These are phyloP conservation scores for Penaeus monodon DNA, from an alignment of 2,888 invertebrate genomes.

Conservation along the genomic window DNA sequence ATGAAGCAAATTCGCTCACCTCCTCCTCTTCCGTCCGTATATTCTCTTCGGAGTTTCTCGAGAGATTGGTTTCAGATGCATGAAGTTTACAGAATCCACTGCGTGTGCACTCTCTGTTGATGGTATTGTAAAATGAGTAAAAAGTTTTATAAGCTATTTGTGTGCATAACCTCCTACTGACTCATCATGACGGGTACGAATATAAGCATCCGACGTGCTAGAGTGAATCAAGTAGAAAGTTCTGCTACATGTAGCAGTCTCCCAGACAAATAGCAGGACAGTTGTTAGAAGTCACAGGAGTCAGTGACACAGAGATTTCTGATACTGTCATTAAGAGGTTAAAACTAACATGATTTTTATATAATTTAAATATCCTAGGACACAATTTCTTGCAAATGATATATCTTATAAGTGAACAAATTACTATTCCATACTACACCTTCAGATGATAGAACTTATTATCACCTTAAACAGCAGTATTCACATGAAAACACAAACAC, in stretches of 20 bases:
- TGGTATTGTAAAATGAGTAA: slow-evolving; percentile 51
- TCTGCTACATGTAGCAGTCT: no score
- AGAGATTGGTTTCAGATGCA: slow-evolving; percentile 99
- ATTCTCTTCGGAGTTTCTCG: slow-evolving; percentile 89
- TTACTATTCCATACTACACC: no score
- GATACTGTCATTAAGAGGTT: neutral
- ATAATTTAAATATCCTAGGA: neutral
- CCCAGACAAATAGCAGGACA: neutral
- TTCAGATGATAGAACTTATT: no score
- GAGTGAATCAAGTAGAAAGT: no score
- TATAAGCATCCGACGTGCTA: no score
- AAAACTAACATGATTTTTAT: neutral
- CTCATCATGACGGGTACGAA: no score
- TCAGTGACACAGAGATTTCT: no score
- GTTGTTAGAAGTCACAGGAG: no score
- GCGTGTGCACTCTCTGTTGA: slow-evolving; percentile 84
- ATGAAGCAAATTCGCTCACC: slow-evolving; percentile 70
- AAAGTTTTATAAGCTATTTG: neutral
- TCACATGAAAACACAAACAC: neutral
- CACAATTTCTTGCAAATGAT: no score
- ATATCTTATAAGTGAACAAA: no score
- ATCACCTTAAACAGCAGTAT: no score
- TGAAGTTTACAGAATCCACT: slow-evolving; percentile 99
- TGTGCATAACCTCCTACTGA: neutral
- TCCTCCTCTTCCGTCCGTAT: slow-evolving; percentile 70